These are phyloP conservation scores for Genyomyrus donnyi DNA, from an alignment of 2,113 vertebrate genomes.

Conservation along the genomic window DNA sequence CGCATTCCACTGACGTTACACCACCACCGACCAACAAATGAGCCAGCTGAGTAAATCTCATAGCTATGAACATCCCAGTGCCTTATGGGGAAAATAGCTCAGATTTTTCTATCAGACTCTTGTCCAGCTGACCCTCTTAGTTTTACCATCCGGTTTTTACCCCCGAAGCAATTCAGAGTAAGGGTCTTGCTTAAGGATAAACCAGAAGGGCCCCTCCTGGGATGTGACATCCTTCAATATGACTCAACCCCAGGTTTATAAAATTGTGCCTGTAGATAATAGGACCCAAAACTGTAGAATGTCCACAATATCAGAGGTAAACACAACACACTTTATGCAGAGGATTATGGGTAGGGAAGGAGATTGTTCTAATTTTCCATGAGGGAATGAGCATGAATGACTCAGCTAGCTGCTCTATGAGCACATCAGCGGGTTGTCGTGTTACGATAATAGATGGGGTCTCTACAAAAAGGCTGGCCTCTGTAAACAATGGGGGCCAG, in stretches of 20 bases:
- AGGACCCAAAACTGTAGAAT: background rate
- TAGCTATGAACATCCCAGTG: background rate
- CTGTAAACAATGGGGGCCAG: background rate
- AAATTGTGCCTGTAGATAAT: background rate
- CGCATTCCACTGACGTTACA: background rate
- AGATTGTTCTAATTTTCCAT: background rate
- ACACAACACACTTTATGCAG: background rate
- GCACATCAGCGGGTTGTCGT: background rate
- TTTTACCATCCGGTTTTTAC: background rate
- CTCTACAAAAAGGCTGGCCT: background rate
- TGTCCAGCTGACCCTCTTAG: background rate
- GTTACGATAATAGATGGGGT: background rate
- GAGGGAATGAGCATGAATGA: background rate
- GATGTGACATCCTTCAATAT: background rate
- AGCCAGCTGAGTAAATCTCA: background rate
- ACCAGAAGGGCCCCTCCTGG: background rate
- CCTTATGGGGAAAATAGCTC: background rate
- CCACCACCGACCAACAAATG: background rate
- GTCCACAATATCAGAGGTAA: background rate
- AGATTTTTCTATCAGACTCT: background rate
- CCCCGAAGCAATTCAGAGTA: background rate
- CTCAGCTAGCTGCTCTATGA: background rate
- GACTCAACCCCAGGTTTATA: background rate
- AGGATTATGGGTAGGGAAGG: background rate
- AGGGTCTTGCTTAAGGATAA: background rate